Evolutionary conservation across 2,888 invertebrate species (phyloP).

Genomic region (Xylota sylvarum): DNA sequence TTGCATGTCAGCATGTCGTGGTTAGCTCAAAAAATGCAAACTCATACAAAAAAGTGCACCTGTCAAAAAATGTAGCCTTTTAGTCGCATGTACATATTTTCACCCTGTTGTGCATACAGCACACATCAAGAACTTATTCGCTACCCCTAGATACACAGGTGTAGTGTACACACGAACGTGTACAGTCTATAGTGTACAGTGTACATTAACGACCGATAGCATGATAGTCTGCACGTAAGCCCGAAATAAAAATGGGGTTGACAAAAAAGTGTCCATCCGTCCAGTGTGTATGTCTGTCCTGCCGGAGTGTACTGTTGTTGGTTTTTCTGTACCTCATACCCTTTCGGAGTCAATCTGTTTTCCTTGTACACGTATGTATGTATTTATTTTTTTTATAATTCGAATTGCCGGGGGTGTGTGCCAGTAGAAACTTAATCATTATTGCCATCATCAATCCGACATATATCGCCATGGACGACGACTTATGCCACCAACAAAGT

Average conservation of each 20-base stretch:
- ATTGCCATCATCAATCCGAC: constrained; percentile 67
- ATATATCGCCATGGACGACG: constrained; percentile 74
- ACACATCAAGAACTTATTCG: constrained; percentile 63
- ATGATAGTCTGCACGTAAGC: constrained; percentile 48
- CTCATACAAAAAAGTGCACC: constrained; percentile 53
- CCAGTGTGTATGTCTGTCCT: constrained; percentile 35
- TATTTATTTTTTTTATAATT: constrained; percentile 50
- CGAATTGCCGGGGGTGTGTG: constrained; percentile 60
- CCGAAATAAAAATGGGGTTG: constrained; percentile 60
- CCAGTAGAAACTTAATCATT: constrained; percentile 67
- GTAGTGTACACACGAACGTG: constrained; percentile 43
- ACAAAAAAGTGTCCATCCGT: constrained; percentile 47
- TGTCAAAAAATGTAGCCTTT: constrained; percentile 65
- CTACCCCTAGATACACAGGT: constrained; percentile 70
- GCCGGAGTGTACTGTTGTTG: constrained; percentile 30
- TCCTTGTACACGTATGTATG: too few relatives aligned
- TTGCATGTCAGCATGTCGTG: constrained; percentile 53
- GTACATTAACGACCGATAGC: constrained; percentile 4
- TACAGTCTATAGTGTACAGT: constrained; percentile 11
- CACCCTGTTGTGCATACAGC: constrained; percentile 61
- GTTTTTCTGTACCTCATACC: constrained; percentile 33
- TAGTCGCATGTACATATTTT: constrained; percentile 8
- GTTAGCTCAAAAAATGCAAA: constrained; percentile 40
- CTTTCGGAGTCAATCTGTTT: constrained; percentile 66
- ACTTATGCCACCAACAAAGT: constrained; percentile 75